Conservation (phyloP, 2,888 invertebrate genomes). For the Eulithis testata region DNA sequence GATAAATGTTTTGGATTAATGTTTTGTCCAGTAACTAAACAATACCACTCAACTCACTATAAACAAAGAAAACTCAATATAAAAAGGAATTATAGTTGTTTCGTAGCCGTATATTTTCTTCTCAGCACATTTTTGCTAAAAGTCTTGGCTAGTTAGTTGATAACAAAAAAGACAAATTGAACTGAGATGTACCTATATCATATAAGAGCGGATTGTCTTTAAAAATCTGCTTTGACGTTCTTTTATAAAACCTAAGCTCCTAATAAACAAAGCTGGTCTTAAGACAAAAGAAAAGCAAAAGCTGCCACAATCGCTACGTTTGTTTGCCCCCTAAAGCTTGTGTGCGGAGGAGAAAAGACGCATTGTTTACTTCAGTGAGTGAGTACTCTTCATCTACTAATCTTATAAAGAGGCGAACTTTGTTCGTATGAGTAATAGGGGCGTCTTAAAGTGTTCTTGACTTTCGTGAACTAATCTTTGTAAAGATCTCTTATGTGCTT, state of each 20-base stretch:
- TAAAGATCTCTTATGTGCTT: conserved; percentile 33
- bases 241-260: conserved; percentile 36
- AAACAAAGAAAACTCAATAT: no score
- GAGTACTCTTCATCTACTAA: conserved; percentile 45
- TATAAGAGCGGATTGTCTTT: conserved; percentile 19
- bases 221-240: conserved; percentile 28
- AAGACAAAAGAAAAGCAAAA: conserved; percentile 46
- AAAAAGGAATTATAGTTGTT: no score
- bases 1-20: no score
- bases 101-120: no score
- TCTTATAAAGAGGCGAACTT: conserved; percentile 46
- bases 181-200: background rate
- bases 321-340: conserved; percentile 45
- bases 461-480: conserved; percentile 43
- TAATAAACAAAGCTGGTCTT: conserved; percentile 40
- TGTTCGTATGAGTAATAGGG: conserved; percentile 46
- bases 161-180: conserved; percentile 10
- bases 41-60: no score
- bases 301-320: conserved; percentile 44
- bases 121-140: no score
- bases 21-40: no score
- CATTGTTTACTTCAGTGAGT: conserved; percentile 45
- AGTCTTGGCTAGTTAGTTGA: no score
- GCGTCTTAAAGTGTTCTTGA: conserved; percentile 45
- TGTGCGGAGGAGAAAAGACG: conserved; percentile 43